These are phyloP conservation scores for Erebia palarica DNA, from an alignment of 2,888 invertebrate species.

Conservation along the genomic window DNA sequence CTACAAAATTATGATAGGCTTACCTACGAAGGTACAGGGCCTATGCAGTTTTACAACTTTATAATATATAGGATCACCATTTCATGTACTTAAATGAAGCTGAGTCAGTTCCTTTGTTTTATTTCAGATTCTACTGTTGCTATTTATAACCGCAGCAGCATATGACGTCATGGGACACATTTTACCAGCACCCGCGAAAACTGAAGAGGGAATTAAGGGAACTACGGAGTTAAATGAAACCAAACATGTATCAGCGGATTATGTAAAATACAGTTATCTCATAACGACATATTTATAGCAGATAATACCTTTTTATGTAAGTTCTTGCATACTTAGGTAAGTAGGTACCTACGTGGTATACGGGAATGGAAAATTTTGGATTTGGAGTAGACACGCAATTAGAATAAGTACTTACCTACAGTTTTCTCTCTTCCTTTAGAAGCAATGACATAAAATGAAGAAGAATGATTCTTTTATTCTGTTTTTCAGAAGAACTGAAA, in stretches of 20 bases:
- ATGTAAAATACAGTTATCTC: conserved; percentile 69
- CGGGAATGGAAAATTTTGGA: too few relatives aligned
- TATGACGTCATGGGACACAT: conserved; percentile 42
- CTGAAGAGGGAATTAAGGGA: conserved; percentile 4
- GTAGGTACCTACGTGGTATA: too few relatives aligned
- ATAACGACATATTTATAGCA: conserved; percentile 71
- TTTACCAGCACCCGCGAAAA: conserved; percentile 38
- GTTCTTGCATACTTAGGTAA: too few relatives aligned
- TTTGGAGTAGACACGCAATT: too few relatives aligned
- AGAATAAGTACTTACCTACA: too few relatives aligned
- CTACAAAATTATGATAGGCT: too few relatives aligned
- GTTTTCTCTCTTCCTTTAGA: too few relatives aligned
- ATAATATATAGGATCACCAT: background rate
- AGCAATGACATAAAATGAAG: too few relatives aligned
- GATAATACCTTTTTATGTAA: background rate
- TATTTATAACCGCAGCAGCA: conserved; percentile 43
- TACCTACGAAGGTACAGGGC: too few relatives aligned
- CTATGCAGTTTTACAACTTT: too few relatives aligned
- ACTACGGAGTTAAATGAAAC: conserved; percentile 16
- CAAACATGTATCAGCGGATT: conserved; percentile 62
- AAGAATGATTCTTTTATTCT: too few relatives aligned
- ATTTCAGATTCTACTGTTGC: conserved; percentile 50
- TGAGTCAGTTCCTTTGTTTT: conserved; percentile 29
- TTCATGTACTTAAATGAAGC: background rate
- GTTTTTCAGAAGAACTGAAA: too few relatives aligned